Evolutionary conservation across 1,140 invertebrate genomes (phyloP), one percentile per base, ranked within the genome.

Genomic region (Maconellicoccus hirsutus): DNA sequence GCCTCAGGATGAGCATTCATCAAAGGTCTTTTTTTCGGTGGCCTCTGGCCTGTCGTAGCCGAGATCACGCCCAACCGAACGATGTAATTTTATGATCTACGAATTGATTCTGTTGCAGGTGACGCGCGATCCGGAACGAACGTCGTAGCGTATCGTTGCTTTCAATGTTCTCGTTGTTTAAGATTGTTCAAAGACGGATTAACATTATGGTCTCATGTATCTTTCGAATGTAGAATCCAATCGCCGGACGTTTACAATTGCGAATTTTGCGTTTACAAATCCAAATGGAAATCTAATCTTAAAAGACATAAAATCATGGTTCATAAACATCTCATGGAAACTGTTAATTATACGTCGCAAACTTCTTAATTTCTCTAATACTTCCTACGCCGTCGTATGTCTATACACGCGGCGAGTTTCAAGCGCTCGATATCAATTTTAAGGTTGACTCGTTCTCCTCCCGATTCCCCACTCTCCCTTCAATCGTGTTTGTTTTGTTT

Each of bases 151-250:
- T 66, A 66, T 66, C 61, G 61, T 23, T 66, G 61, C 22, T 66
- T 66, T 26, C 61, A 66, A 22, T 66, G 61, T 66, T 66, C 61
- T 66, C 61, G 61, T 66, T 66, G 61, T 26, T 26, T 66, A 66
- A 66, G 61, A 66, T 26, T 66, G 10, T 66, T 66, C 61, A 66
- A 66, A 66, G 61, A 66, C 19, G 61, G 61, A 25, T 26, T 66
- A 26, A 66, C 61, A 23, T 66, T 66, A 66, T 66, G 61, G 61
- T 66, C 61, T 22, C 84, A 85, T 75, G 74, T 82, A 72, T 81
- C 79, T 23, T 80, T 84, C 29, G 82, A 83, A 73, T 83, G 82
- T 73, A 81, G 81, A 26, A 79, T 81, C 27, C 78, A 79, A 70
- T 81, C 81, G 39, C 76, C 78, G 70, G 82, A 81, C 74, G 77